A percentile compares a stretch with the other conserved stretches of the same genome.
Evolutionary conservation across 2,888 invertebrate species (phyloP).

Genomic region (Nemotelus nigrinus): DNA sequence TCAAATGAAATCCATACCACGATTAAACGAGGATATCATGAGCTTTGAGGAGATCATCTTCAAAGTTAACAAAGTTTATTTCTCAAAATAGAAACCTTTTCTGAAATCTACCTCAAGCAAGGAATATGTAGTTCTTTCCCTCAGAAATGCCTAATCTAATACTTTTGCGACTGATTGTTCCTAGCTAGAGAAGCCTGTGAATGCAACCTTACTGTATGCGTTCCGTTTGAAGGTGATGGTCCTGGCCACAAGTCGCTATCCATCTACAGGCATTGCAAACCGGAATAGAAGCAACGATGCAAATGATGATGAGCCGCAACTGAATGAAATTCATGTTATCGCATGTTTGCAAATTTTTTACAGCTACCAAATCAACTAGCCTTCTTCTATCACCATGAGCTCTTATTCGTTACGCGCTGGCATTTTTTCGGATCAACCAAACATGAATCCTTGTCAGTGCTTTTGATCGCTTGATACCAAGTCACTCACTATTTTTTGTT

Average conservation of each 20-base stretch:
- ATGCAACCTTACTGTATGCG: conserved; percentile 33
- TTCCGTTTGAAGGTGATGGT: background rate
- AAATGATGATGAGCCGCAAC: conserved; percentile 46
- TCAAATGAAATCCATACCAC: no score
- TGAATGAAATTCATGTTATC: conserved; percentile 45
- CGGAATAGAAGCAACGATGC: conserved; percentile 43
- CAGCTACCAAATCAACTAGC: background rate
- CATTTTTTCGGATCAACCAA: background rate
- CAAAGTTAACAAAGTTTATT: no score
- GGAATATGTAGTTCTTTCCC: background rate
- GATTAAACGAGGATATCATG: no score
- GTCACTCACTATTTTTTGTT: background rate
- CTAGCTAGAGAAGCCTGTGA: background rate
- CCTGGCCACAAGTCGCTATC: no score
- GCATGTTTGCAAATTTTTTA: conserved; percentile 27
- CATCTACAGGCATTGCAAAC: background rate
- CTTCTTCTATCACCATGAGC: background rate
- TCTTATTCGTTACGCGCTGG: background rate
- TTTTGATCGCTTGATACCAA: conserved; percentile 16
- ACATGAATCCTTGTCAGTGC: conserved; percentile 5
- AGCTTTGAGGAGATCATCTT: no score
- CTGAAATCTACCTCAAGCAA: no score
- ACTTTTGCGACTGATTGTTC: conserved; percentile 1
- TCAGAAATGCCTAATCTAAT: background rate
- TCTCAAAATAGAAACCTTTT: no score